Evolutionary conservation across 2,797 vertebrate genomes (phyloP), one percentile per base, ranked within the genome.

Genomic region (Sebastes kiyomatsui): DNA sequence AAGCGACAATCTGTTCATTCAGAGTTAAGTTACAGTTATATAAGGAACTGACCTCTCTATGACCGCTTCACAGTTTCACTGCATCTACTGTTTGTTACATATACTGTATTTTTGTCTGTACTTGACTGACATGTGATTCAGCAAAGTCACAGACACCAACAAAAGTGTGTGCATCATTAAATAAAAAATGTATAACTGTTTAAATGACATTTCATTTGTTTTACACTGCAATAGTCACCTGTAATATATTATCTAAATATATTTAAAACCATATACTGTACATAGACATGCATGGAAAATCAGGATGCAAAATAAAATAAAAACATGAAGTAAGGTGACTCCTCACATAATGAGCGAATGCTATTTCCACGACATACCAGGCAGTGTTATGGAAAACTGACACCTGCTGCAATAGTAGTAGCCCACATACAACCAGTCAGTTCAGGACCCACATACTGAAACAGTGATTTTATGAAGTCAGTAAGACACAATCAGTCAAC

Each of bases 1-100:
- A 82, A 75, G 67, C 54, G 7, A 4, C 78, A 83, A 84, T 86
- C 87, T 90, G 81, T 84, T 87, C 83, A 72, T 79, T 79, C 70
- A 86, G 62, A 84, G 38, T 67, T 20, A 70, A 76, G n/a, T 65
- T 67, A 61, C 56, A 75, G 78, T 90, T 89, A 82, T 30, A 54
- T 86, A 87, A 90, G 60, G 30, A 66, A 25, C 32, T 74, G 75
- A 72, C 73, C 49, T 85, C 59, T 80, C 13, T 7, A 60, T 1
- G 4, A 54, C 56, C 6, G 4, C 60, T 58, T 62, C 33, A 67
- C 67, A 66, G n/a, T 72, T 73, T 60, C 5, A 33, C 16, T 25
- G 2, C n/a, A 70, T 30, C 3, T 25, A 18, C 6, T 46, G 4
- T 65, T 70, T 20, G 5, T 66, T 67, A 4, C 46, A 20, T 20